Percentiles rank a stretch among this genome's conserved stretches.
Conservation (phyloP, 1,140 invertebrate species). For the Cotesia typhae region DNA sequence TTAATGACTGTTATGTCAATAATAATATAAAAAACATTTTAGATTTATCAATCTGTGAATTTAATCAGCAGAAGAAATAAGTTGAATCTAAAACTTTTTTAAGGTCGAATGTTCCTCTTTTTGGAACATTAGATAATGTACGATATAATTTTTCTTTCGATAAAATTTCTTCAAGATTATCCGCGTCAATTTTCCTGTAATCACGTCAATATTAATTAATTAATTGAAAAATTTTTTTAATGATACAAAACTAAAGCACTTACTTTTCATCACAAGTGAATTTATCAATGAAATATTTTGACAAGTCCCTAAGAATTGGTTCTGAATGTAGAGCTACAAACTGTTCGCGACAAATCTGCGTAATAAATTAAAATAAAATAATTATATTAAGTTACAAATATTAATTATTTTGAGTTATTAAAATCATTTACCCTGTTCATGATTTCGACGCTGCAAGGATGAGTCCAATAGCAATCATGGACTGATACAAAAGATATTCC, state of each 20-base stretch:
- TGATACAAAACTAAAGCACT: neutral
- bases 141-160: constrained; percentile 72
- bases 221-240: constrained; percentile 24
- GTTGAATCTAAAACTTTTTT: constrained; percentile 77
- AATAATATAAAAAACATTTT: neutral
- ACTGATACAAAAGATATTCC: constrained; percentile 95
- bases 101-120: constrained; percentile 80
- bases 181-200: constrained; percentile 68
- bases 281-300: constrained; percentile 75
- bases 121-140: constrained; percentile 71
- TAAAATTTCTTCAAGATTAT: constrained; percentile 60
- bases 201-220: constrained; percentile 23
- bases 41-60: too few relatives aligned
- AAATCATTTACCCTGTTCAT: constrained; percentile 84
- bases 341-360: constrained; percentile 91
- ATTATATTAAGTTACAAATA: neutral
- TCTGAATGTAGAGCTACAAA: constrained; percentile 94
- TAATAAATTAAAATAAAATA: constrained; percentile 44
- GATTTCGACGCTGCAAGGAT: constrained; percentile 82
- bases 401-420: constrained; percentile 4
- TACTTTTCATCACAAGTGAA: constrained; percentile 58
- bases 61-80: constrained; percentile 81
- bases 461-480: constrained; percentile 99
- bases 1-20: too few relatives aligned
- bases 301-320: constrained; percentile 91